A percentile compares a stretch with the other conserved stretches of the same genome.
These are phyloP conservation scores for Brenthis hecate DNA, from an alignment of 2,888 invertebrate genomes.

Conservation along the genomic window DNA sequence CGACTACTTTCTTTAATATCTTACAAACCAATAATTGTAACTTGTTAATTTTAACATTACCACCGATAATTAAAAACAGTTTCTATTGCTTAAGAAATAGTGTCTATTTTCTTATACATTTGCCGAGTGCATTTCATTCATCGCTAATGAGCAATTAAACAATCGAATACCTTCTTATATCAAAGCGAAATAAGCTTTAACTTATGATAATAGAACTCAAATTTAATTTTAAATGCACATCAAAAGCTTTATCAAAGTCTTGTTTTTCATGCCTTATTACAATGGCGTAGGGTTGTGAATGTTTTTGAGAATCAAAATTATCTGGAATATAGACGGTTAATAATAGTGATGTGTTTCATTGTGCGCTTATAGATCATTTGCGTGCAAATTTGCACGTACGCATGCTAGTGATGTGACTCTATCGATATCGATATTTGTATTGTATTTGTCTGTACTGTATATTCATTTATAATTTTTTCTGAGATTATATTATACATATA, in stretches of 20 bases:
- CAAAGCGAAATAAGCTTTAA: constrained; percentile 18
- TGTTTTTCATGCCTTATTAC: constrained; percentile 8
- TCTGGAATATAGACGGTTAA: constrained; percentile 26
- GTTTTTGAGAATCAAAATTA: not conserved
- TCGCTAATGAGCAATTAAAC: constrained; percentile 18
- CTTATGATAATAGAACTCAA: constrained; percentile 11
- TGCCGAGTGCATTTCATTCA: constrained; percentile 9
- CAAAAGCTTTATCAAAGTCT: constrained; percentile 4
- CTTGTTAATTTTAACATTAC: not conserved
- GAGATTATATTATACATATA: too few species aligned
- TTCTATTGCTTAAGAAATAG: not conserved
- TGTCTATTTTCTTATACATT: not conserved
- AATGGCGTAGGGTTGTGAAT: constrained; percentile 1
- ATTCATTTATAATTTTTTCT: too few species aligned
- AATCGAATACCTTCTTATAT: not conserved
- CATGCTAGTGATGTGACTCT: constrained; percentile 49
- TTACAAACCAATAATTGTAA: not conserved
- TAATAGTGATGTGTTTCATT: constrained; percentile 44
- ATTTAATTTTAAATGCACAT: not conserved
- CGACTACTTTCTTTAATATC: not conserved
- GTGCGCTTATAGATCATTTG: constrained; percentile 48
- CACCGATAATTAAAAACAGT: not conserved
- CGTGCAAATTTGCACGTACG: constrained; percentile 61
- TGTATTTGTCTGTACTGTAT: not conserved
- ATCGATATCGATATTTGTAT: constrained; percentile 28